Conservation (phyloP, 1,140 invertebrate species). For the Neotoxoptera formosana region DNA sequence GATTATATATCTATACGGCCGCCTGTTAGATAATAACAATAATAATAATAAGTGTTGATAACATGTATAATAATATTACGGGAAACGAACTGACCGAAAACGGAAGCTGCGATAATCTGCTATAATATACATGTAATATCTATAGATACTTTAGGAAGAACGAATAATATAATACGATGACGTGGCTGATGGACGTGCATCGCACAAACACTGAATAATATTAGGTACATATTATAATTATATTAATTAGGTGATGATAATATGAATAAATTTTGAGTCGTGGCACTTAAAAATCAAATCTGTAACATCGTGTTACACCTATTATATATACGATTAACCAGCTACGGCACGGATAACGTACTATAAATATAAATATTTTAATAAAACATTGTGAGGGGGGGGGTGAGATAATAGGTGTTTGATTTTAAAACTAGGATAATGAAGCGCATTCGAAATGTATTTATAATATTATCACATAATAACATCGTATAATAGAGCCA, state of each 20-base stretch:
- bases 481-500: too few species aligned
- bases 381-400: background rate
- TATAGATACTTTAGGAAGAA: background rate
- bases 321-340: too few species aligned
- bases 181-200: background rate
- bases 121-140: background rate
- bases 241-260: background rate
- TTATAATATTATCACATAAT: too few species aligned
- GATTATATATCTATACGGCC: background rate
- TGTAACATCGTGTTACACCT: background rate
- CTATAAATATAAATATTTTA: background rate
- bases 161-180: background rate
- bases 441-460: background rate
- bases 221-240: background rate
- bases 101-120: background rate
- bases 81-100: background rate
- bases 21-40: slow-evolving; percentile 34
- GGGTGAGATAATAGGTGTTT: background rate
- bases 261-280: background rate
- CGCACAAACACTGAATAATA: background rate
- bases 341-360: too few species aligned
- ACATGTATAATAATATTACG: background rate
- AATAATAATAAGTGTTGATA: background rate
- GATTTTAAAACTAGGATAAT: background rate
- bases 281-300: background rate